Evolutionary conservation across 1,140 invertebrate genomes (phyloP), one percentile per base, ranked within the genome.

Genomic region (Trichogramma pretiosum): DNA sequence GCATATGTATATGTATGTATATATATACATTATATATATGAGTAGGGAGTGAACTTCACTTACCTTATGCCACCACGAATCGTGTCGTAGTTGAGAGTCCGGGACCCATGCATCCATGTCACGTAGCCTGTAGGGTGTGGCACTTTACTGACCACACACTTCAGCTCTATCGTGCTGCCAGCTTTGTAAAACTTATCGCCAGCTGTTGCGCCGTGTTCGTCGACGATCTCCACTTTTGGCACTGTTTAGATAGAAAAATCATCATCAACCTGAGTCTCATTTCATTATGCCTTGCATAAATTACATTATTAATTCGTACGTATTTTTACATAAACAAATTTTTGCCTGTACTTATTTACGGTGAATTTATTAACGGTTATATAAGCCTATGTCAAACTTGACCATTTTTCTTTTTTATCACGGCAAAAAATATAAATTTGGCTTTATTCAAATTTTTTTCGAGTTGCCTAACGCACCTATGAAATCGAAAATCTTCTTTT

Each of bases 101-200:
- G 77, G 16, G 77, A 67, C 11, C 83, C 84, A 61, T 89, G 86
- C 48, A 80, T 82, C 87, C 86, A 89, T 44, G 80, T 81, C 53
- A 89, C 84, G 65, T 86, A 85, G 38, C 80, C 78, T 61, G 83
- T 74, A 60, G 89, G 77, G 61, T 89, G 73, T 45, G 81, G 84
- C 55, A 86, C 84, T 69, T 86, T 82, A 57, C 82, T 86, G 60
- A 89, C 85, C 55, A 87, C 79, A 63, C 87, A 90, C 55, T 86
- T 82, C 46, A 90, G 74, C 64, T 89, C 86, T 61, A 90, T 88
- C 51, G 87, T 89, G 56, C 84, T 87, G 35, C 86, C 87, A 48
- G 85, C 83, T 67, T 89, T 87, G 75, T 89, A 89, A 67, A 86
- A 87, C 70, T 88, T 88, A 67, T 88, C 85, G 48, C 81, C 79